A percentile compares a stretch with the other conserved stretches of the same genome.
These are phyloP conservation scores for Drosophila subsilvestris DNA, from an alignment of 2,888 invertebrate genomes.

Conservation along the genomic window DNA sequence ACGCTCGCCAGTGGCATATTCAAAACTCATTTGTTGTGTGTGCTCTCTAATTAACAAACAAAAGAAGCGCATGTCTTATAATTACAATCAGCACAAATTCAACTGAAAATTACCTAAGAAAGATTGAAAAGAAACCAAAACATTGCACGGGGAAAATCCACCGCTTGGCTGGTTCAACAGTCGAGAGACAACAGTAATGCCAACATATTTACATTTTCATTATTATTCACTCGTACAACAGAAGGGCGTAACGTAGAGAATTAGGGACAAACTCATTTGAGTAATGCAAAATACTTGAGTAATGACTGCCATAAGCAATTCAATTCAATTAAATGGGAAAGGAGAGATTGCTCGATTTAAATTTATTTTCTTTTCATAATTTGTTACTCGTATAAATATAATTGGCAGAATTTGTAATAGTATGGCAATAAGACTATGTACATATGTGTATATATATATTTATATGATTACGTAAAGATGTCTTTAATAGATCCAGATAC, in stretches of 20 bases:
- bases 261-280: slow-evolving; percentile 7
- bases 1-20: slow-evolving; percentile 18
- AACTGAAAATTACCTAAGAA: slow-evolving; percentile 51
- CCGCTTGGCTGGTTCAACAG: slow-evolving; percentile 23
- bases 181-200: background rate
- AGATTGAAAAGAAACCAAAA: slow-evolving; percentile 30
- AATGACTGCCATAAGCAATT: background rate
- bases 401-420: too few relatives aligned
- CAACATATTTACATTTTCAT: background rate
- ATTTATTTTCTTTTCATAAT: background rate
- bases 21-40: slow-evolving; percentile 40
- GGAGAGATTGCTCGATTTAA: background rate
- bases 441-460: too few relatives aligned
- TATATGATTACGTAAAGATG: too few relatives aligned
- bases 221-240: background rate
- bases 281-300: background rate
- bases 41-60: slow-evolving; percentile 51
- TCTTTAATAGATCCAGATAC: too few relatives aligned
- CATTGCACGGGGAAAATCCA: slow-evolving; percentile 8
- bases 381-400: background rate
- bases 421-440: too few relatives aligned
- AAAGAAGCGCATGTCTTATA: slow-evolving; percentile 49
- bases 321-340: background rate
- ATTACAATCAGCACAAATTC: slow-evolving; percentile 27
- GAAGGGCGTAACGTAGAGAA: background rate